Evolutionary conservation across 2,113 vertebrate species (phyloP), one percentile per base, ranked within the genome.

Genomic region (Gopherus evgoodei): DNA sequence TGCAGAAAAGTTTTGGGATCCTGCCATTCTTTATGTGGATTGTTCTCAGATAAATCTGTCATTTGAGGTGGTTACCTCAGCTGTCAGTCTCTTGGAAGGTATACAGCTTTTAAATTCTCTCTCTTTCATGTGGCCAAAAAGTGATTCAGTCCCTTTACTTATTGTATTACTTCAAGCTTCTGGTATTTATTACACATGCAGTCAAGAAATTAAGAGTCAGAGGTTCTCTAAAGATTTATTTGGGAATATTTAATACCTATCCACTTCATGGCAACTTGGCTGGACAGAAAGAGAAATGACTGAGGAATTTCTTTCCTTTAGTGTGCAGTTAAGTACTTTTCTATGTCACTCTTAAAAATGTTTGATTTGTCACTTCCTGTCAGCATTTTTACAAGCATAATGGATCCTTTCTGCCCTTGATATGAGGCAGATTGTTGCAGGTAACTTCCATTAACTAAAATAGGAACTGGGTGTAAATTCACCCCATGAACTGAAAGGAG

Each of bases 41-140:
- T 59, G 65, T 94, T 94, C 90, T 65, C 17, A 95, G 87, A 93
- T 94, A 87, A 80, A 97, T 84, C 81, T 94, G 93, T 93, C 95
- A 69, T 82, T 93, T 76, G 91, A 90, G 96, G 93, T 96, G 88
- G 93, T 97, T 97, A 94, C 92, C 86, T 97, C 96, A 97, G 92
- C 93, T 96, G 95, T 96, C 96, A 97, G 85, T 90, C 94, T 96
- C 90, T 69, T 89, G 83, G 94, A 95, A 95, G 97, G 93, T 25
- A 69, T 93, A 90, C 87, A 87, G 53, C 75, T 92, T 97, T 97
- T 3, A 94, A 97, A 95, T 97, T 83, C 97, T 96, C 88, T 94
- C 57, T 57, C 90, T 69, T 90, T 93, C 12, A 19, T 76, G 24
- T 54, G 79, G 96, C 95, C 96, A 97, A 96, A 81, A 96, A 96